Evolutionary conservation across 92 coral and sea anemone genomes (phyloP), one percentile per base, ranked within the genome.

Genomic region (Montipora capitata): DNA sequence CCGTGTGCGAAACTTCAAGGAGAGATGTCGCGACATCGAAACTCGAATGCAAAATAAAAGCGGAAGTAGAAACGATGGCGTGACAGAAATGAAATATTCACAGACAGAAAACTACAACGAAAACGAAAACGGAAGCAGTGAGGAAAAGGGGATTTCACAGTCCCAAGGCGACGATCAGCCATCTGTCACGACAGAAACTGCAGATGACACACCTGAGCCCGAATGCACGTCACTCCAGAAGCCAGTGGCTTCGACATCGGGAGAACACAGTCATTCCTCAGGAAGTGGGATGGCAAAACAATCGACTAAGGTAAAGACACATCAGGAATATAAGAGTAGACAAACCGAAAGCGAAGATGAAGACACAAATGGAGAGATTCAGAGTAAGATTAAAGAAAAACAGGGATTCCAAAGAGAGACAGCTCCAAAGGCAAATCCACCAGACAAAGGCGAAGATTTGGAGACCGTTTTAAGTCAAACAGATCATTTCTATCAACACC

Each of bases 31-130:
- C 35, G 69, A 59, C 5, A 77, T 77, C 40, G 69, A 77, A 77
- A 77, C 40, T 4, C 20, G 82, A 59, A 40, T 9, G 5, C 64
- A n/a, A 12, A 67, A 54, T 72, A 72, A 49, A 66, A 80, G 59
- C 76, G 64, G 59, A 66, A 45, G 39, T 17, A 4, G 52, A 59
- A 40, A 52, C 40, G 42, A 10, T 38, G 14, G 15, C 4, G 51
- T n/a, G 16, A 4, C 15, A 16, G 15, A 5, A 17, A 8, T 4
- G 15, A 1, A 51, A 3, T 0, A 35, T 51, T 41, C 38, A 64
- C 13, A n/a, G 45, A 18, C 63, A 20, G 79, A 54, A 6, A 75
- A 10, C 10, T 10, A 48, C 35, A 40, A 52, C 44, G 48, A 35
- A 51, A 12, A 75, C 10, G 65, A 52, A 52, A 75, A 44, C 11